Base-by-base conservation (phyloP, 1,140 invertebrate genomes). In the Apocrypta bakeri region DNA sequence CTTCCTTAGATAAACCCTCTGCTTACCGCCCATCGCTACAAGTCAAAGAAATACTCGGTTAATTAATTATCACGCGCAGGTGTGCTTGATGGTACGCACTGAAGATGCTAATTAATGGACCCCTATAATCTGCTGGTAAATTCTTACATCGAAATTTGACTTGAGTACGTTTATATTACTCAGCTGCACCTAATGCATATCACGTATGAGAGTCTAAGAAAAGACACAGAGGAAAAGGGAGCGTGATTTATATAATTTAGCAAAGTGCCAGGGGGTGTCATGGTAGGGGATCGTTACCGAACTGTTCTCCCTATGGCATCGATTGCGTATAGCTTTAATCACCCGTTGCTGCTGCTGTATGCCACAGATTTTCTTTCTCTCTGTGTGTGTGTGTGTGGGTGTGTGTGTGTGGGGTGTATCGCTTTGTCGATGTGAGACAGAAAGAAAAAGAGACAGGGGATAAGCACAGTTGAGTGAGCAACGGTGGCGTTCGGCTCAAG, bases 201-300 rank as follows among this genome's bases (percentile, higher is more conserved):
- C 42, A 24, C 21, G 33, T 66, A 7, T 8, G 24, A 66, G 63
- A 24, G 3, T 48, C 48, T 37, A 12, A 17, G 73, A 24, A 42
- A 42, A 72, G 66, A 72, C 78, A 42, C 29, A n/a, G 21, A 25
- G 66, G 25, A 86, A 87, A 89, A 88, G 87, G 88, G 85, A 84
- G 84, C 85, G 86, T 88, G 90, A 90, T 90, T 90, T 90, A 90
- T 90, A 90, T 90, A 90, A 90, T 90, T 90, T 90, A 90, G 87
- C 87, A 88, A 90, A 90, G 90, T 90, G 89, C 84, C 86, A 85
- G 88, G 87, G 85, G 86, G 86, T 86, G 83, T 68, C 84, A 84
- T 86, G 82, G 84, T 85, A 88, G 83, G 71, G 78, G 81, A 79
- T 88, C 87, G 88, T 88, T 89, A 88, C 86, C 84, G 86, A 9